These are phyloP conservation scores for Craniophora ligustri DNA, from an alignment of 2,888 invertebrate genomes.

Conservation along the genomic window DNA sequence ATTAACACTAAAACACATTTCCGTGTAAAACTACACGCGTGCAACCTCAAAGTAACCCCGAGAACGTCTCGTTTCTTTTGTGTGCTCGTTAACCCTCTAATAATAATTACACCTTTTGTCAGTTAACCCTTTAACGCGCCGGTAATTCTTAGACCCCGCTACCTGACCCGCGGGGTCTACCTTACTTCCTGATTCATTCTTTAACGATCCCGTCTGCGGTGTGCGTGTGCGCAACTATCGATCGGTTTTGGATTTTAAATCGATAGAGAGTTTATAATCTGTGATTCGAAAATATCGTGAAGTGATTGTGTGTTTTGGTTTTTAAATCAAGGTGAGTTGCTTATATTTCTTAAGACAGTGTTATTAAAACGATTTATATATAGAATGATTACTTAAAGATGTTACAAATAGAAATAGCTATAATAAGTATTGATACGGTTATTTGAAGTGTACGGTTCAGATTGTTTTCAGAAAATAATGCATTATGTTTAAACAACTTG, in stretches of 20 bases:
- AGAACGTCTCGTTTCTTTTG: constrained; percentile 75
- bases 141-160: constrained; percentile 83
- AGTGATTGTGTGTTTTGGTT: constrained; percentile 15
- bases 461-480: too few species aligned
- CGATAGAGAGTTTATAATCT: constrained; percentile 30
- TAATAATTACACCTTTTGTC: constrained; percentile 85
- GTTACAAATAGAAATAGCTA: background rate
- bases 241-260: constrained; percentile 59
- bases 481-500: too few species aligned
- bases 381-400: background rate
- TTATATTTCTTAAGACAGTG: background rate
- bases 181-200: constrained; percentile 86
- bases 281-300: background rate
- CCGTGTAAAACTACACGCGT: constrained; percentile 64
- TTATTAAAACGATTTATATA: background rate
- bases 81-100: constrained; percentile 78
- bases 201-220: constrained; percentile 75
- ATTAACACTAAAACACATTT: constrained; percentile 53
- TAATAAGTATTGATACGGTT: too few species aligned
- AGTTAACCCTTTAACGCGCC: constrained; percentile 85
- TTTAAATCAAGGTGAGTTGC: constrained; percentile 25
- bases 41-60: constrained; percentile 78
- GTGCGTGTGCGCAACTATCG: constrained; percentile 82
- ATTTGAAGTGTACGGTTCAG: too few species aligned
- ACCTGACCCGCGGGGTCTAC: constrained; percentile 82